A percentile compares a stretch with the other conserved stretches of the same genome.
Conservation (phyloP, 2,888 invertebrate genomes). For the Lathronympha strigana region DNA sequence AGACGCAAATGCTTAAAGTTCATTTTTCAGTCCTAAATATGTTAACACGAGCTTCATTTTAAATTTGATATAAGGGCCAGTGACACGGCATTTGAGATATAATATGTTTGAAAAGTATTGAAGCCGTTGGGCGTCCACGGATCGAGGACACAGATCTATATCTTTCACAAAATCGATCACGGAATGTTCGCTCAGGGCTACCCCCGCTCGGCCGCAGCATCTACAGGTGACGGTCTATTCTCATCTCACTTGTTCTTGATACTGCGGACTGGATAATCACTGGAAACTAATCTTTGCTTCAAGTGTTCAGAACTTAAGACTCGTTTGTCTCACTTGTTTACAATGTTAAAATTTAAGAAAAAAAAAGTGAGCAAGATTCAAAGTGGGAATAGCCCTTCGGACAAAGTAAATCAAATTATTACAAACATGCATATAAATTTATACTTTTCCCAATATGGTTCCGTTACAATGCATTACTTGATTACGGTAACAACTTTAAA, state of each 20-base stretch:
- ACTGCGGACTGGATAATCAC: too few relatives aligned
- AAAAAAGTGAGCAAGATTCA: neutral
- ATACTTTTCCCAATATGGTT: conserved; percentile 47
- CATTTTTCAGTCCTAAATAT: neutral
- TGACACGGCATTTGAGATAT: neutral
- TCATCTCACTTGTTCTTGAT: too few relatives aligned
- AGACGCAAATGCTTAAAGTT: too few relatives aligned
- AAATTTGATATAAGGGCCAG: neutral
- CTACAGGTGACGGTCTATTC: neutral
- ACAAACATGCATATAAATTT: conserved; percentile 39
- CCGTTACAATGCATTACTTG: conserved; percentile 48
- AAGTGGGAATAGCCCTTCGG: conserved; percentile 1
- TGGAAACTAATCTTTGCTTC: too few relatives aligned
- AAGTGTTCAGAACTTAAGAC: too few relatives aligned
- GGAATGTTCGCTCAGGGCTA: conserved; percentile 20
- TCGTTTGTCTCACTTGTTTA: too few relatives aligned
- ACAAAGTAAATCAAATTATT: conserved; percentile 29
- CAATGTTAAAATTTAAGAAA: too few relatives aligned
- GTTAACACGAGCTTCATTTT: too few relatives aligned
- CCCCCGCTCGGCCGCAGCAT: neutral
- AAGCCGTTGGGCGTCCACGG: neutral
- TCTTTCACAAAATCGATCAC: conserved; percentile 22
- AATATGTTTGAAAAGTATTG: neutral
- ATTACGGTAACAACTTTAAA: conserved; percentile 54
- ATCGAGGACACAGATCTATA: conserved; percentile 8